A percentile compares a stretch with the other conserved stretches of the same genome.
phyloP scores from a whole-genome alignment of 2,888 invertebrate species.

The Mechanitis messenoides region DNA sequence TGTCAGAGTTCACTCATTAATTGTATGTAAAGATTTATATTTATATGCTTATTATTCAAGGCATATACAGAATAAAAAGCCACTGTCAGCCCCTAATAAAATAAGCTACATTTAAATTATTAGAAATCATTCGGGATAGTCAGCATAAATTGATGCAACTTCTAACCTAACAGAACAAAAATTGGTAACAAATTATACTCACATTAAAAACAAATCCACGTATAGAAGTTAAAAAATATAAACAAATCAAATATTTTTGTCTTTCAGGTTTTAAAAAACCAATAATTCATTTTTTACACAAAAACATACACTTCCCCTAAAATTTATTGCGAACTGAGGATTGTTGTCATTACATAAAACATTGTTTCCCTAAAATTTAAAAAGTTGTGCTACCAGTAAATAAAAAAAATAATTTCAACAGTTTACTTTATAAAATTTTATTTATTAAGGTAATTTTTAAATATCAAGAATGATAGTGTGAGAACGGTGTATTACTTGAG shows the following conservation, averaged over 20 bases:
- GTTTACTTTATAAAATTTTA: too few relatives aligned
- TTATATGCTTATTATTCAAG: conserved; percentile 29
- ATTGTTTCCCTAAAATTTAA: neutral
- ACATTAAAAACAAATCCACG: conserved; percentile 40
- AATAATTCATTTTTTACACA: conserved; percentile 15
- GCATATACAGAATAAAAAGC: conserved; percentile 56
- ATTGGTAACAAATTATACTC: conserved; percentile 46
- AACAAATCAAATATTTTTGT: conserved; percentile 21
- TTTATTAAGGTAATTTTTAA: too few relatives aligned
- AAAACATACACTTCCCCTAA: conserved; percentile 21
- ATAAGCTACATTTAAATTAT: conserved; percentile 56
- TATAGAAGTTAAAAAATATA: conserved; percentile 21
- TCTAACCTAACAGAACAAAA: conserved; percentile 64
- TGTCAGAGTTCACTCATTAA: conserved; percentile 27
- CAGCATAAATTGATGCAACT: conserved; percentile 65
- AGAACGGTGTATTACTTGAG: too few relatives aligned
- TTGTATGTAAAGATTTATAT: conserved; percentile 26
- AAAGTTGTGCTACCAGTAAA: too few relatives aligned
- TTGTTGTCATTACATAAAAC: conserved; percentile 4
- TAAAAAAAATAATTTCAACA: too few relatives aligned
- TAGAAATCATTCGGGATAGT: conserved; percentile 57
- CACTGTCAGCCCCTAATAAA: conserved; percentile 65
- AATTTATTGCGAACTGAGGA: conserved; percentile 26
- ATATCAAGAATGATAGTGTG: too few relatives aligned
- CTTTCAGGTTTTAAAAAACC: conserved; percentile 8